Conservation (phyloP, 2,888 invertebrate genomes). For the Coremacera marginata region DNA sequence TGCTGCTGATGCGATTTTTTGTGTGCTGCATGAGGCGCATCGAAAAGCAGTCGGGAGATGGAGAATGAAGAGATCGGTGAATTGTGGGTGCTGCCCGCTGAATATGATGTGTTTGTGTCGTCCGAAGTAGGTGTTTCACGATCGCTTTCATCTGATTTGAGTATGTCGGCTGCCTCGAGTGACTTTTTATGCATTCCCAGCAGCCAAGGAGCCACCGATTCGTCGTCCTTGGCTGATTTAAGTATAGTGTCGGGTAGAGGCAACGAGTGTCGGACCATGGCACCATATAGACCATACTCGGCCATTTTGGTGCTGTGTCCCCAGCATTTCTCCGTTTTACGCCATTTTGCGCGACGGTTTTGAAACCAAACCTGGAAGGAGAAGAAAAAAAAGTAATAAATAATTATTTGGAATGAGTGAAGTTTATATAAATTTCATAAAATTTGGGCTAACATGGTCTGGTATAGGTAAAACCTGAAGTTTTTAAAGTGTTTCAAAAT, state of each 20-base stretch:
- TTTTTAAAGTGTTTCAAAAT: too few species aligned
- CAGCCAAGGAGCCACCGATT: slow-evolving; percentile 98
- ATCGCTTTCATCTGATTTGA: slow-evolving; percentile 84
- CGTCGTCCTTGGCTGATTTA: slow-evolving; percentile 96
- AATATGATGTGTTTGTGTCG: slow-evolving; percentile 73
- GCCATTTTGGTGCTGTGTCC: slow-evolving; percentile 99
- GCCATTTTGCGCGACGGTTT: slow-evolving; percentile 98
- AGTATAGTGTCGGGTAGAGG: slow-evolving; percentile 98
- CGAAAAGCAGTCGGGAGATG: slow-evolving; percentile 67
- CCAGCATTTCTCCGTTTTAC: slow-evolving; percentile 99
- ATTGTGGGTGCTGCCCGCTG: slow-evolving; percentile 68
- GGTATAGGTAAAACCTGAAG: too few species aligned
- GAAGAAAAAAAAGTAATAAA: slow-evolving; percentile 14
- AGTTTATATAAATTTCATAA: background rate
- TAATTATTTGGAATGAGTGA: background rate
- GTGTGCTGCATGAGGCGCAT: slow-evolving; percentile 58
- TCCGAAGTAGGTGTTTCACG: slow-evolving; percentile 74
- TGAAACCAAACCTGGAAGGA: slow-evolving; percentile 90
- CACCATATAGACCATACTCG: slow-evolving; percentile 98
- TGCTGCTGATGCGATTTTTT: slow-evolving; percentile 37
- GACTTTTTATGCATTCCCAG: slow-evolving; percentile 98
- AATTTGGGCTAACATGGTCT: slow-evolving; percentile 26
- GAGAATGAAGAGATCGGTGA: slow-evolving; percentile 69
- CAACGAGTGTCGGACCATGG: slow-evolving; percentile 98
- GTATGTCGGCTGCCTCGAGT: slow-evolving; percentile 95